These are phyloP conservation scores for Capitella teleta DNA, from an alignment of 1,140 invertebrate species.

Conservation along the genomic window DNA sequence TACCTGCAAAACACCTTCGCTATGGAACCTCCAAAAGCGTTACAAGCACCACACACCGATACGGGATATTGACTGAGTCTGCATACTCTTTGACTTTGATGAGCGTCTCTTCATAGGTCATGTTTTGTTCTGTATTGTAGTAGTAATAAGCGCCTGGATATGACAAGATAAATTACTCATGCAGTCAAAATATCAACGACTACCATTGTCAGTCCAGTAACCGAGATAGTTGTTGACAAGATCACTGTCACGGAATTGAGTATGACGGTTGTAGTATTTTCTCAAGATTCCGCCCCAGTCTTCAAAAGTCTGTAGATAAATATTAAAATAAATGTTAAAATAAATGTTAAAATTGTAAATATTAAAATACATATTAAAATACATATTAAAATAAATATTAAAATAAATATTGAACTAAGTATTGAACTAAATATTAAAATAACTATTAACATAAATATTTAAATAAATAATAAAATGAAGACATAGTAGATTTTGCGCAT, in stretches of 20 bases:
- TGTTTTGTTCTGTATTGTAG: conserved; percentile 19
- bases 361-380: neutral
- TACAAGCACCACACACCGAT: conserved; percentile 16
- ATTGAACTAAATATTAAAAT: neutral
- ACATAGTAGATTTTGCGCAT: neutral
- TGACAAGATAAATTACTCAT: neutral
- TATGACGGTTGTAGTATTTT: conserved; percentile 16
- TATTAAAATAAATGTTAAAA: neutral
- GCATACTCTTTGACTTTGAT: conserved; percentile 15
- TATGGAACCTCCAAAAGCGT: no score
- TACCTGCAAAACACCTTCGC: conserved; percentile 21
- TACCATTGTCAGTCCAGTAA: conserved; percentile 26
- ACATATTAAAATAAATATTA: neutral
- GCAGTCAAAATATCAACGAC: neutral
- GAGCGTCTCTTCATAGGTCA: conserved; percentile 22
- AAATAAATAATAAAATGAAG: neutral
- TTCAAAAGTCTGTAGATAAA: conserved; percentile 15
- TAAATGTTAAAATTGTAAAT: neutral
- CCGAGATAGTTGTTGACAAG: conserved; percentile 21
- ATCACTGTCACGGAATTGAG: conserved; percentile 12
- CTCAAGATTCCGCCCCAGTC: conserved; percentile 19
- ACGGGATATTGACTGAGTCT: conserved; percentile 15
- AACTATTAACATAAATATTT: conserved; percentile 1
- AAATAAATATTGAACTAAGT: neutral
- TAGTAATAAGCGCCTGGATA: conserved; percentile 23